A percentile compares a stretch with the other conserved stretches of the same genome.
phyloP scores from a whole-genome alignment of 2,113 vertebrate genomes.

The Pontoporia blainvillei region DNA sequence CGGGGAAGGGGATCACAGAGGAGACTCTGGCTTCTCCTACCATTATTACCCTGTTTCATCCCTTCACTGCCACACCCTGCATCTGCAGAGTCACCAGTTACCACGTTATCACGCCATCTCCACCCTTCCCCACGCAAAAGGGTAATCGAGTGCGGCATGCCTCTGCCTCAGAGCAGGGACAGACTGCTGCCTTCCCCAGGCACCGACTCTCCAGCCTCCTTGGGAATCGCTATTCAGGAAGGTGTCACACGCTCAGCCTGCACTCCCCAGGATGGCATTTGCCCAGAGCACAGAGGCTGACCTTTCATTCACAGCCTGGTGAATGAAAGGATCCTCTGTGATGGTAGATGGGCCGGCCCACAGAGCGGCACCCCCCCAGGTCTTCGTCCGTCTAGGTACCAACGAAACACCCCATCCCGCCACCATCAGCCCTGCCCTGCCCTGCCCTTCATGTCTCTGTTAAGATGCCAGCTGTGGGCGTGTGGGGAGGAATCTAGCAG shows the following conservation, averaged over 20 bases:
- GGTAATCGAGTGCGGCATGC: background rate
- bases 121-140: background rate
- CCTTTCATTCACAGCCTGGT: background rate
- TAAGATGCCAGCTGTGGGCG: background rate
- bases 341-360: background rate
- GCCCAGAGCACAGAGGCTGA: background rate
- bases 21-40: background rate
- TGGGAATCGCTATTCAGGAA: background rate
- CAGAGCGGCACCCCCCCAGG: background rate
- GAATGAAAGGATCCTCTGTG: background rate
- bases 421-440: background rate
- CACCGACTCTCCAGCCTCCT: background rate
- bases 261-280: background rate
- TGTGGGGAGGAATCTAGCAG: background rate
- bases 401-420: background rate
- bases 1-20: accelerated
- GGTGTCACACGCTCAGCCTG: background rate
- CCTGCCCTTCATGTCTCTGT: background rate
- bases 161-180: background rate
- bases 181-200: background rate
- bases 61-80: background rate
- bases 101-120: background rate
- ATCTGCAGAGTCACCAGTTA: background rate
- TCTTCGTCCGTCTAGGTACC: background rate
- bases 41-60: background rate